Conservation (phyloP, 2,888 invertebrate species). For the Theodoxus fluviatilis region DNA sequence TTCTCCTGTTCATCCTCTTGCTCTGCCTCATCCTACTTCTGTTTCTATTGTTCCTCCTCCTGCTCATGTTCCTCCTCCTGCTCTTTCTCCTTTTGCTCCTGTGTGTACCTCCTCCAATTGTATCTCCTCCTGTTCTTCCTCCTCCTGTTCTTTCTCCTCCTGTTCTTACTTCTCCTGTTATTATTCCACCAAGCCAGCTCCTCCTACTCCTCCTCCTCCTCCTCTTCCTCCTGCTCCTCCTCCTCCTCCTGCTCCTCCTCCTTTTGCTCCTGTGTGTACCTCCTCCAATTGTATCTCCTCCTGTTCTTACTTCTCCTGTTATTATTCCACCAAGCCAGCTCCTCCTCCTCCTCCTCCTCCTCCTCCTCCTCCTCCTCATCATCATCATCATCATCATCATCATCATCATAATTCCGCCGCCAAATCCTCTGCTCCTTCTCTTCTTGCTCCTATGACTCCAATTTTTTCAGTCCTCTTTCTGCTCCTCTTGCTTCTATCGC, state of each 20-base stretch:
- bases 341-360: neutral
- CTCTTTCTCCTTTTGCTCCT: constrained; percentile 79
- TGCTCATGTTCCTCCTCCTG: neutral
- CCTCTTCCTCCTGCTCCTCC: neutral
- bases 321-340: no score
- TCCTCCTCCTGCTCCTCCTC: constrained; percentile 68
- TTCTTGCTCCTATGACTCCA: no score
- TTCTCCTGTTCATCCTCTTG: constrained; percentile 17
- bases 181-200: no score
- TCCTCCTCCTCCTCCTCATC: neutral
- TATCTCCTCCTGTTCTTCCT: neutral
- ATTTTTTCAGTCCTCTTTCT: no score
- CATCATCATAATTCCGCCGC: constrained; percentile 70
- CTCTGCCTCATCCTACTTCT: neutral
- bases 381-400: constrained; percentile 63
- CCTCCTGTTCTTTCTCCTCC: neutral
- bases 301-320: no score
- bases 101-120: neutral
- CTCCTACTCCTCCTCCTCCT: constrained; percentile 3
- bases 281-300: neutral
- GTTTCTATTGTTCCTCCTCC: constrained; percentile 62
- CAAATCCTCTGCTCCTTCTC: neutral
- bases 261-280: constrained; percentile 69
- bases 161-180: no score
- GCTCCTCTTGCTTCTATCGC: neutral